Percentiles rank a stretch among this genome's conserved stretches.
Evolutionary conservation across 2,797 vertebrate species (phyloP).

Genomic region (Cossypha heuglini): DNA sequence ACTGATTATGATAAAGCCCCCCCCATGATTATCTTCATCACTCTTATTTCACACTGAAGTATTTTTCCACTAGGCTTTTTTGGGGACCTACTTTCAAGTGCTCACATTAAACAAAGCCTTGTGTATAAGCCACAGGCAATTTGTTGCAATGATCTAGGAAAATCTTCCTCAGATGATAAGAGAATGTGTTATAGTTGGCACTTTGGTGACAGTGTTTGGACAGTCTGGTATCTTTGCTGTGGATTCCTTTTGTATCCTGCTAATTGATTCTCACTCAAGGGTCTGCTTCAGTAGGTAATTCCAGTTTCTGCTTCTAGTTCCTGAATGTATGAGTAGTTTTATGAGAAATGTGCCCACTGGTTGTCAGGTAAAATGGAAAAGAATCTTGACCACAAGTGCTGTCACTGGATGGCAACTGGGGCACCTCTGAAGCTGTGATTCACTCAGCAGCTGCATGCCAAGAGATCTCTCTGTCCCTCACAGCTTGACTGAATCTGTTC

Average conservation of each 20-base stretch:
- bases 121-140: not conserved
- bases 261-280: not conserved
- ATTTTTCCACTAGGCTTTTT: not conserved
- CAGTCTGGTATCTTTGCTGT: not conserved
- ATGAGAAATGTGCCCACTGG: not conserved
- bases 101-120: not conserved
- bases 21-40: not conserved
- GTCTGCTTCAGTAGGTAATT: not conserved
- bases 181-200: not conserved
- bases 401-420: not conserved
- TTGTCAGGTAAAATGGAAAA: not conserved
- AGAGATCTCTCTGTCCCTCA: not conserved
- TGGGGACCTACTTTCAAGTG: not conserved
- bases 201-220: not conserved
- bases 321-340: not conserved
- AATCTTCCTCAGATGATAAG: not conserved
- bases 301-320: not conserved
- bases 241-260: not conserved
- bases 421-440: not conserved
- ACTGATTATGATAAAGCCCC: not conserved
- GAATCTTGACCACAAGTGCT: not conserved
- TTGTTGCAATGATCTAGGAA: not conserved
- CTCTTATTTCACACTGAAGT: not conserved
- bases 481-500: not conserved
- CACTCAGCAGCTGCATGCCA: not conserved